Evolutionary conservation across 1,140 invertebrate genomes (phyloP), one percentile per base, ranked within the genome.

Genomic region (Temnothorax curvispinosus): DNA sequence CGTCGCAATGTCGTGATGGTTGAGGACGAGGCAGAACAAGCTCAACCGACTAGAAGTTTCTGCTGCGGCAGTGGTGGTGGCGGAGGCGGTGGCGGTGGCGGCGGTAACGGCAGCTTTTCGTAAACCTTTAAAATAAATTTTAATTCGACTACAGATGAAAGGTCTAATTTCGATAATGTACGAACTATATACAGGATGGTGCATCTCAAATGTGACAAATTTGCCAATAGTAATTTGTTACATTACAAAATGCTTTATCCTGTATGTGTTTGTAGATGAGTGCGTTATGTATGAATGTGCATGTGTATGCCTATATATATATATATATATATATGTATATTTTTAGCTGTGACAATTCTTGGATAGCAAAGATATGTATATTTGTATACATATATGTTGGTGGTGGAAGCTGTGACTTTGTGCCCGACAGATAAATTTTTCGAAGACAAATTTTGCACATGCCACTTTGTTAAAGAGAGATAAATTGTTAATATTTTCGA

Each of bases 1-100:
- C 93, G 96, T 87, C 94, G 96, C 69, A 97, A 97, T 88, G 96
- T 97, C 18, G 94, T 97, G 0, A 96, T 97, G 41, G 96, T 97
- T 1, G 97, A 97, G 82, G 96, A 97, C 85, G 96, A 97, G 72
- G 89, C 93, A 9, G 94, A 95, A 58, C 88, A 94, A 60, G 90
- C 54, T 52, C 92, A 93, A 56, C 87, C 89, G 32, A 86, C 87
- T 41, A 95, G 94, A 85, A 94, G 93, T 91, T 95, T 93, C 0
- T 95, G 95, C 75, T 95, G 95, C 60, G 92, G 94, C 21, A 84
- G 80, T 60, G 92, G 54, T 18, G 54, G 69, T 6, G 0, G 69
- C 21, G 4, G 52, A 2, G 7, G 80, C 0, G 0, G 58, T 5
- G 15, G 78, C 5, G 15, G 56, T 3, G 27, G 41, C 27, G 60